Conservation (phyloP, 1,140 invertebrate genomes). For the Microplitis demolitor region DNA sequence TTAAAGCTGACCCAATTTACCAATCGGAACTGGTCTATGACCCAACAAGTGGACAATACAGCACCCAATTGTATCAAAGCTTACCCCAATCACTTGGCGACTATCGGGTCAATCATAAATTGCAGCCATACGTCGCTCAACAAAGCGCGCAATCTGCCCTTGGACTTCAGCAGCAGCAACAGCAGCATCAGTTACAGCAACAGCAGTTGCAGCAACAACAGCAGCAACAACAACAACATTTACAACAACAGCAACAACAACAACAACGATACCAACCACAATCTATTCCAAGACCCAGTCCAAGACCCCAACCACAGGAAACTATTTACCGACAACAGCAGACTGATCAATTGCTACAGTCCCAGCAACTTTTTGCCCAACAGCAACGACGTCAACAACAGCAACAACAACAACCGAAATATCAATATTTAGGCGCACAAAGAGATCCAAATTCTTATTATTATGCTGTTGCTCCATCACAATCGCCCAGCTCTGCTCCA, state of each 20-base stretch:
- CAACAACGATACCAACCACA: constrained; percentile 24
- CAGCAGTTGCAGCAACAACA: constrained; percentile 26
- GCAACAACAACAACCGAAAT: constrained; percentile 54
- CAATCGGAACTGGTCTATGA: constrained; percentile 79
- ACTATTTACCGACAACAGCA: constrained; percentile 75
- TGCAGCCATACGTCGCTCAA: constrained; percentile 74
- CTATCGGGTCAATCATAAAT: constrained; percentile 72
- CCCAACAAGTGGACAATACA: constrained; percentile 78
- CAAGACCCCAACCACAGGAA: constrained; percentile 61
- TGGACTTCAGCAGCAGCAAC: background rate
- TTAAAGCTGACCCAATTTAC: constrained; percentile 68
- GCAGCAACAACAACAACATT: constrained; percentile 34
- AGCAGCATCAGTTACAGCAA: constrained; percentile 37
- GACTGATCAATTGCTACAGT: constrained; percentile 70
- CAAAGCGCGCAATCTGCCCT: constrained; percentile 45
- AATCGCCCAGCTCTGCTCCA: constrained; percentile 42
- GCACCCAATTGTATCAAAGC: constrained; percentile 77
- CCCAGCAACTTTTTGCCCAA: constrained; percentile 74
- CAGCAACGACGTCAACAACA: constrained; percentile 70
- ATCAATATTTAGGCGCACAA: constrained; percentile 53
- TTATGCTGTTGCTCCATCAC: constrained; percentile 61
- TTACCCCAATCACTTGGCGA: constrained; percentile 75
- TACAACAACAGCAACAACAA: constrained; percentile 13
- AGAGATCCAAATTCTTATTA: constrained; percentile 67
- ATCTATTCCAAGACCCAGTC: constrained; percentile 8